A percentile compares a stretch with the other conserved stretches of the same genome.
Evolutionary conservation across 2,797 vertebrate genomes (phyloP).

Genomic region (Gallinago stenura): DNA sequence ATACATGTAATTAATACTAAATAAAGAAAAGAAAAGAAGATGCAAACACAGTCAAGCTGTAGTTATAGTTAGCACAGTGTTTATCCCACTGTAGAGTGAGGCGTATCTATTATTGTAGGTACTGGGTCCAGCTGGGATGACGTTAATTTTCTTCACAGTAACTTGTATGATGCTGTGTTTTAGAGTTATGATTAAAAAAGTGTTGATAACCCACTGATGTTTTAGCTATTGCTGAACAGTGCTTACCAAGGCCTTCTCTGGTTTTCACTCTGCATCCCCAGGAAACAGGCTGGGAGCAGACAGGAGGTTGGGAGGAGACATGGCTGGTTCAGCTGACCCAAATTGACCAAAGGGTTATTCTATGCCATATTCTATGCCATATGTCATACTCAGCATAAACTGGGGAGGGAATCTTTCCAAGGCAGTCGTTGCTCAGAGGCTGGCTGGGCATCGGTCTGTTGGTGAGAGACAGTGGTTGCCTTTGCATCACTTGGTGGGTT

Average conservation of each 20-base stretch:
- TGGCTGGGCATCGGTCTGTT: not conserved
- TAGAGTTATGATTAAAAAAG: not conserved
- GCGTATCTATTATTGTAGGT: not conserved
- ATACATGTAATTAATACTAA: not conserved
- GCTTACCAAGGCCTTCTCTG: not conserved
- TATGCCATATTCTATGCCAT: not conserved
- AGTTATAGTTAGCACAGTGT: not conserved
- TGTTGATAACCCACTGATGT: accelerated
- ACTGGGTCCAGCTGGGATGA: not conserved
- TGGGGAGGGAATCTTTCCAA: not conserved
- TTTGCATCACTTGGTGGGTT: not conserved
- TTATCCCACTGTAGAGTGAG: not conserved
- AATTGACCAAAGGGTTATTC: not conserved
- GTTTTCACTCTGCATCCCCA: not conserved
- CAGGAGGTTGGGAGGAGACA: not conserved
- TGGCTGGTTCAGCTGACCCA: not conserved
- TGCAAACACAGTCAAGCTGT: not conserved
- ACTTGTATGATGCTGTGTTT: not conserved
- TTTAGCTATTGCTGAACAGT: not conserved
- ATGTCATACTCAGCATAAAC: not conserved
- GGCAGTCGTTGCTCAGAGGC: not conserved
- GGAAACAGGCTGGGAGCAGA: not conserved
- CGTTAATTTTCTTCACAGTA: not conserved
- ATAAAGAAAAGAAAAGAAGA: not conserved
- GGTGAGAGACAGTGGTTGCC: not conserved